These are phyloP conservation scores for Drosophila kambysellisi DNA, from an alignment of 2,888 invertebrate genomes.

Conservation along the genomic window DNA sequence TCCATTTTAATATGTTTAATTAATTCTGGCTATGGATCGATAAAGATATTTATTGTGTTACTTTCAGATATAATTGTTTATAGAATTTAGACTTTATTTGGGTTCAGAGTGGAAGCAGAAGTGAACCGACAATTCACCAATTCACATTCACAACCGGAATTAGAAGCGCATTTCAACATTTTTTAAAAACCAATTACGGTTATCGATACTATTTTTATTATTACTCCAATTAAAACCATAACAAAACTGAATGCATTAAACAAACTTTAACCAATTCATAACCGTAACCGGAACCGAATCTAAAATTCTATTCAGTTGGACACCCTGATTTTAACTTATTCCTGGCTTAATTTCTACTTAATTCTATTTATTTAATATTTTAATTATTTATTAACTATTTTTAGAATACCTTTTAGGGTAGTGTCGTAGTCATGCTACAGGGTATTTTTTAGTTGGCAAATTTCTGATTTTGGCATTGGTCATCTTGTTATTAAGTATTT, in stretches of 20 bases:
- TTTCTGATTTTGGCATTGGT: neutral
- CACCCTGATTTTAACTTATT: neutral
- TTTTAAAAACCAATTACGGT: neutral
- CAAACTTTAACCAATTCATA: neutral
- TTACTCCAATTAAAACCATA: neutral
- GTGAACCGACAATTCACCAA: neutral
- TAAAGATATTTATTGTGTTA: neutral
- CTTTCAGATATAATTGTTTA: neutral
- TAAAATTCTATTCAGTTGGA: neutral
- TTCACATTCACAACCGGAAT: neutral
- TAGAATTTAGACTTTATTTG: neutral
- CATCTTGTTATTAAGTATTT: slow-evolving; percentile 36
- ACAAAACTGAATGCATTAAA: neutral
- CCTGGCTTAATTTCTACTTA: neutral
- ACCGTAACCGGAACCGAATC: neutral
- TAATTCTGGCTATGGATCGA: neutral
- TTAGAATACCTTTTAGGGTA: too few relatives aligned
- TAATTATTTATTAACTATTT: neutral
- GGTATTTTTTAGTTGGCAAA: slow-evolving; percentile 15
- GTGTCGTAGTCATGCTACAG: neutral
- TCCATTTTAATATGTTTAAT: neutral
- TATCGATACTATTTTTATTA: neutral
- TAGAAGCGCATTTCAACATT: neutral
- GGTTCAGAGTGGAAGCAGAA: neutral
- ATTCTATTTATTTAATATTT: neutral